Evolutionary conservation across 1,140 invertebrate genomes (phyloP).

Genomic region (Linepithema humile): DNA sequence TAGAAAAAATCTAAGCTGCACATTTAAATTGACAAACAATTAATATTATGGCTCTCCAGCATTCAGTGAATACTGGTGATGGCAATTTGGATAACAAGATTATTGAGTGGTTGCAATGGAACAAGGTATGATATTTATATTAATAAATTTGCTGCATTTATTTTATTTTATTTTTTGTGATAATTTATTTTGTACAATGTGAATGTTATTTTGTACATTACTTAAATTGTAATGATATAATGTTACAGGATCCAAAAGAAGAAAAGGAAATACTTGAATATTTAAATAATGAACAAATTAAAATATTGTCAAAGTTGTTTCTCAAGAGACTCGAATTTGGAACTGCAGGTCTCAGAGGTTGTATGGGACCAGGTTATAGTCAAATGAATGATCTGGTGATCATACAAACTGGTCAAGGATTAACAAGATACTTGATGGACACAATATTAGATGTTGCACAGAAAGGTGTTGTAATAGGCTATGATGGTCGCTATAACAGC

Average conservation of each 20-base stretch:
- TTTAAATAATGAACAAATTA: slow-evolving; percentile 82
- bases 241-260: slow-evolving; percentile 83
- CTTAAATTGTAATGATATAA: slow-evolving; percentile 27
- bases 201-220: neutral
- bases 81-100: slow-evolving; percentile 85
- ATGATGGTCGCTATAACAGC: slow-evolving; percentile 97
- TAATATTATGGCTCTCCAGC: slow-evolving; percentile 60
- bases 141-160: neutral
- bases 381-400: slow-evolving; percentile 99
- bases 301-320: slow-evolving; percentile 86
- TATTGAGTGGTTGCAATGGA: slow-evolving; percentile 88
- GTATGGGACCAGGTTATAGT: slow-evolving; percentile 96
- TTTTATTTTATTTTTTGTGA: slow-evolving; percentile 3
- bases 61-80: slow-evolving; percentile 76
- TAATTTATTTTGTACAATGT: slow-evolving; percentile 60
- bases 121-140: slow-evolving; percentile 83
- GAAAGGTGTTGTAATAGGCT: slow-evolving; percentile 95
- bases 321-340: slow-evolving; percentile 92
- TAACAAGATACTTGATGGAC: slow-evolving; percentile 91
- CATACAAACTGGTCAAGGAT: slow-evolving; percentile 97
- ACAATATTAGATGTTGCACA: slow-evolving; percentile 83
- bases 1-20: neutral
- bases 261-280: slow-evolving; percentile 85
- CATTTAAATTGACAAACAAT: neutral
- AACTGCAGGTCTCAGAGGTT: slow-evolving; percentile 95